Evolutionary conservation across 2,113 vertebrate species (phyloP), one percentile per base, ranked within the genome.

Genomic region (Drymodes brunneopygia): DNA sequence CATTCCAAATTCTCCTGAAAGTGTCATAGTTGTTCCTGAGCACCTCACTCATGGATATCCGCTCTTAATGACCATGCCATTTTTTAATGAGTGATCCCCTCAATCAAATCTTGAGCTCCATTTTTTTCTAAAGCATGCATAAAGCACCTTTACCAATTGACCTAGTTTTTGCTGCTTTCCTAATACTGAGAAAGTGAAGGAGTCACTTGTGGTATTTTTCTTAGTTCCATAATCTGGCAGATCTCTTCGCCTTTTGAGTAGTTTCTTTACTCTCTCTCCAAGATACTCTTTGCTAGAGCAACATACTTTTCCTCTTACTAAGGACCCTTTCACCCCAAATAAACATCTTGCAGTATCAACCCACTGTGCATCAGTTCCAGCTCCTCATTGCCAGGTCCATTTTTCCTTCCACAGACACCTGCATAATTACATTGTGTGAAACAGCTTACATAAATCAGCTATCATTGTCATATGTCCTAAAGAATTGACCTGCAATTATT

Each of bases 41-140:
- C 21, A 40, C 4, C 18, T 50, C 25, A 28, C 11, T 60, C 35
- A 47, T 0, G 0, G 54, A 47, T 9, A 75, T 19, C 22, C 2
- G 2, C 17, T 80, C 42, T 45, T 54, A 38, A 72, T 3, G 27
- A 12, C 17, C 29, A 54, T 50, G 40, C 8, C 44, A 72, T 21
- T 15, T 44, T 40, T 71, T 22, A 71, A 58, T 4, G 28, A 31
- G 58, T 12, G 1, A 56, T 87, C 14, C 9, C 28, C 35, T 56
- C n/a, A 72, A 54, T 11, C 7, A 73, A 66, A 81, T 38, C 12
- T 31, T 62, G 48, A 78, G 24, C 53, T 79, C 11, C 6, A 2
- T 31, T 73, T 81, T 57, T 58, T 64, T 12, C 20, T n/a, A 69
- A 64, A 78, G 33, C 27, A 71, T 22, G 8, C 69, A 45, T 56